phyloP scores from a whole-genome alignment of 2,113 vertebrate genomes.

The Ailuropoda melanoleuca region DNA sequence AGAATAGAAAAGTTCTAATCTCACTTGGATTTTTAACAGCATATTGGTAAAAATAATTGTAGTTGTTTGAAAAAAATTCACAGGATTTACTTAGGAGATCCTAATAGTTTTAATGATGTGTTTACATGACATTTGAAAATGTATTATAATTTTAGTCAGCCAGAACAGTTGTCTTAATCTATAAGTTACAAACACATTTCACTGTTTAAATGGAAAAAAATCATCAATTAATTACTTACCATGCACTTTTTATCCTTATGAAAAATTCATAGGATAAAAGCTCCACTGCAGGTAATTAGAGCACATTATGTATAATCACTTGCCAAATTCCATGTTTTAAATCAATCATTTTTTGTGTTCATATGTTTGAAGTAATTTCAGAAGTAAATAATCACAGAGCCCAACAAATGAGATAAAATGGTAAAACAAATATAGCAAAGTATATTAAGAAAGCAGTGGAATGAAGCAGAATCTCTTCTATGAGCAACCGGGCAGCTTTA shows the following conservation, averaged over 20 bases:
- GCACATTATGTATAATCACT: constrained; percentile 70
- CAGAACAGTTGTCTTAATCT: constrained; percentile 55
- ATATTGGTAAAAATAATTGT: constrained; percentile 51
- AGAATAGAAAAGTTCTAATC: neutral
- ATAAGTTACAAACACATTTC: constrained; percentile 61
- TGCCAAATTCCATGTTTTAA: constrained; percentile 70
- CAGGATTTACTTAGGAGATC: constrained; percentile 53
- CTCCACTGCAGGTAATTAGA: constrained; percentile 66
- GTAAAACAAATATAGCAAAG: constrained; percentile 56
- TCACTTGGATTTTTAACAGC: constrained; percentile 25
- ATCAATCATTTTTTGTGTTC: constrained; percentile 69
- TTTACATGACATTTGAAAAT: constrained; percentile 57
- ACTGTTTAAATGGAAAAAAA: constrained; percentile 45
- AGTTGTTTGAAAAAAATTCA: constrained; percentile 53
- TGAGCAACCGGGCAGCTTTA: neutral
- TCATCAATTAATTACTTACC: constrained; percentile 67
- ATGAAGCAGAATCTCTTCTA: neutral
- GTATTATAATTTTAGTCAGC: constrained; percentile 41
- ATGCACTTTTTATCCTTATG: constrained; percentile 63
- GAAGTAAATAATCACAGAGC: constrained; percentile 73
- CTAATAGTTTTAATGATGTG: constrained; percentile 38
- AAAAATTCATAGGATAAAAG: constrained; percentile 72
- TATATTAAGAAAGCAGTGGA: constrained; percentile 8
- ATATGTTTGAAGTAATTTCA: constrained; percentile 73
- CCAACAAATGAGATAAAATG: constrained; percentile 62